Conservation (phyloP, 2,797 vertebrate genomes). For the Discoglossus pictus region DNA sequence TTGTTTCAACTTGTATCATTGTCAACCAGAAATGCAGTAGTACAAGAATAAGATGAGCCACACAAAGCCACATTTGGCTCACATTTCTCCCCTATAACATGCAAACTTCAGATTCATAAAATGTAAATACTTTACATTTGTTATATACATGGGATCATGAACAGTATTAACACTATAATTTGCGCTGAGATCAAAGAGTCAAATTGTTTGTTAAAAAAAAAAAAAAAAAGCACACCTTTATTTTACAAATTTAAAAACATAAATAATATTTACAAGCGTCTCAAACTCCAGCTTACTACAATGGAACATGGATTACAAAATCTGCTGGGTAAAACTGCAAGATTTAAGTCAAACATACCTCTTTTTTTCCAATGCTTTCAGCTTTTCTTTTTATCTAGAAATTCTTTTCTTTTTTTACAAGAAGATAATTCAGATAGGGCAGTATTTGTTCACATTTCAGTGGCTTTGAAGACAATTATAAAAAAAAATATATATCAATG, state of each 20-base stretch:
- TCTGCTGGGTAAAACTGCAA: slow-evolving; percentile 67
- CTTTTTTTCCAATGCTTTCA: slow-evolving; percentile 46
- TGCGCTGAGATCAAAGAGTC: too few species aligned
- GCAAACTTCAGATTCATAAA: too few species aligned
- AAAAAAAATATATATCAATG: slow-evolving; percentile 64
- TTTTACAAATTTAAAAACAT: slow-evolving; percentile 82
- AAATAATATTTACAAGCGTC: slow-evolving; percentile 75
- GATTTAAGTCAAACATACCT: slow-evolving; percentile 48
- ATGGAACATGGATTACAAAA: slow-evolving; percentile 56
- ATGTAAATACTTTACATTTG: too few species aligned
- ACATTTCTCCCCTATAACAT: too few species aligned
- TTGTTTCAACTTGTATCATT: too few species aligned
- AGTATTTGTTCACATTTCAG: slow-evolving; percentile 52
- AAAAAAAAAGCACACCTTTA: slow-evolving; percentile 69
- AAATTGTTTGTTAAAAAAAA: too few species aligned
- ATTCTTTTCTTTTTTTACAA: slow-evolving; percentile 20
- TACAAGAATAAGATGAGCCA: too few species aligned
- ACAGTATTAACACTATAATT: too few species aligned
- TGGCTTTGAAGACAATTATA: slow-evolving; percentile 63
- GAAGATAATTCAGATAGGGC: neutral
- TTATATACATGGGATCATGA: too few species aligned
- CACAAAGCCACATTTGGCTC: too few species aligned
- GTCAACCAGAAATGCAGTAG: too few species aligned
- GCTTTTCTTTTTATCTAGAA: slow-evolving; percentile 9
- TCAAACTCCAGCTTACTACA: slow-evolving; percentile 71